phyloP scores from a whole-genome alignment of 37 sponge, comb jelly and placozoan species.

The Eunapius fragilis region DNA sequence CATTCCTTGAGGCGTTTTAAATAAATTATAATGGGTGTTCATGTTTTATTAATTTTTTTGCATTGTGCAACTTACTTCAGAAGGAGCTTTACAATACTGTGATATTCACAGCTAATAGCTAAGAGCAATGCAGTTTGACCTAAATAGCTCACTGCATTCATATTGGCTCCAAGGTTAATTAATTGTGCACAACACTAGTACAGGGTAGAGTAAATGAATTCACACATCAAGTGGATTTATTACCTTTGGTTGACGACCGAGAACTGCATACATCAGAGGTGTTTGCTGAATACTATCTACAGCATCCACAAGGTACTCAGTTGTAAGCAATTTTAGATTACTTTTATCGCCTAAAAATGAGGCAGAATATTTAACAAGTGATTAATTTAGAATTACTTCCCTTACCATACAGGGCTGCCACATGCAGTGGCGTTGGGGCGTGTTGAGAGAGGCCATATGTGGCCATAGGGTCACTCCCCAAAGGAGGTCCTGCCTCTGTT shows the following conservation, averaged over 20 bases:
- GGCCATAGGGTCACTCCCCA: conserved; percentile 24
- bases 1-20: conserved; percentile 15
- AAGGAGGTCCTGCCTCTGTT: neutral
- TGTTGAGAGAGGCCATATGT: conserved; percentile 14
- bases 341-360: conserved; percentile 40
- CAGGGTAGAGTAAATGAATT: neutral
- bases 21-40: neutral
- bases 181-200: conserved; percentile 49
- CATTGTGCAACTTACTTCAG: conserved; percentile 40
- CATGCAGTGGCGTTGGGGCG: conserved; percentile 45
- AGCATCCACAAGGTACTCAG: conserved; percentile 49
- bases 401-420: conserved; percentile 45
- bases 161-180: conserved; percentile 30
- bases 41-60: too few species aligned
- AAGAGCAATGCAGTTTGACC: conserved; percentile 48
- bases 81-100: conserved; percentile 39
- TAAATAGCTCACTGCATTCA: conserved; percentile 41
- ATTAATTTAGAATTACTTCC: neutral
- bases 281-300: conserved; percentile 66
- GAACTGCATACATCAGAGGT: conserved; percentile 83
- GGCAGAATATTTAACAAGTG: neutral
- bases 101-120: conserved; percentile 21
- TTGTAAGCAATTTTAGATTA: conserved; percentile 30
- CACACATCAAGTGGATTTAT: neutral
- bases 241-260: conserved; percentile 59